Evolutionary conservation across 2,888 invertebrate genomes (phyloP).

Genomic region (Rhodophaea formosa): DNA sequence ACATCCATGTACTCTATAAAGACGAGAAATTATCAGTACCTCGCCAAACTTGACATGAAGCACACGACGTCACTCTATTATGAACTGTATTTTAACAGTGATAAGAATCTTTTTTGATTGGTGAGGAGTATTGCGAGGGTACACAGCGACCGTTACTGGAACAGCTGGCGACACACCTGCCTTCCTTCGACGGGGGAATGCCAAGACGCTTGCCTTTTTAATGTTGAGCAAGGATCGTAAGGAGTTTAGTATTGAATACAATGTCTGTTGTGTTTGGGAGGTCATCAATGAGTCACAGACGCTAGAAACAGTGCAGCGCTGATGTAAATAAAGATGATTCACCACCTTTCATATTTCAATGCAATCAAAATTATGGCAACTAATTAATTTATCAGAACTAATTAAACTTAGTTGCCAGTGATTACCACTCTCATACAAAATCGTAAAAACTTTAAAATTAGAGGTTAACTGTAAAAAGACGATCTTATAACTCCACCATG

Average conservation of each 20-base stretch:
- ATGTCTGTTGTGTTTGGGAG: background rate
- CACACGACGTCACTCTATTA: background rate
- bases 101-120: background rate
- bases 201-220: constrained; percentile 24
- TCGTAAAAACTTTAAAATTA: no score
- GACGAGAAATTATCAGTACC: constrained; percentile 1
- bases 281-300: background rate
- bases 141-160: constrained; percentile 33
- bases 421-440: no score
- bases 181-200: constrained; percentile 30
- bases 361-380: no score
- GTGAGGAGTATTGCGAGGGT: background rate
- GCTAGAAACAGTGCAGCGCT: no score
- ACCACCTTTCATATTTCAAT: no score
- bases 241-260: background rate
- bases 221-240: background rate
- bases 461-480: no score
- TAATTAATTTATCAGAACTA: no score
- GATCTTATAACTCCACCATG: no score
- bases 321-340: no score
- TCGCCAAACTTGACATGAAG: background rate
- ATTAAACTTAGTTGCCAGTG: no score
- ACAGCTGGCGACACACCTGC: constrained; percentile 53
- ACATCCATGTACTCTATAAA: background rate
- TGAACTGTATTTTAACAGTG: background rate